A percentile compares a stretch with the other conserved stretches of the same genome.
Conservation (phyloP, 53 echinoderm and acorn worm species). For the Paelopatides confundens region DNA sequence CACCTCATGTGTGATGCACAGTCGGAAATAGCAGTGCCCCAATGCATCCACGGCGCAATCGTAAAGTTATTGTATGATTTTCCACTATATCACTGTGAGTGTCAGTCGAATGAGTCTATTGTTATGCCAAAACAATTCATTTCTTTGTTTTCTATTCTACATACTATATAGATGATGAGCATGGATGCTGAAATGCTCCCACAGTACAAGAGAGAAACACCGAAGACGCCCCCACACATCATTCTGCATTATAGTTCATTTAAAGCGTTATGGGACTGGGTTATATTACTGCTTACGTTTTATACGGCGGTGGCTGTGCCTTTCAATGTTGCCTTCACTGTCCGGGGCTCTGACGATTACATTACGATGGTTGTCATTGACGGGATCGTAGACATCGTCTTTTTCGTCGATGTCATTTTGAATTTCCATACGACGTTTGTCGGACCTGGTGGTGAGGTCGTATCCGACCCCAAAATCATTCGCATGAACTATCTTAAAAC, state of each 20-base stretch:
- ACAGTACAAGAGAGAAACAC: constrained; percentile 97
- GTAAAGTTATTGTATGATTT: no score
- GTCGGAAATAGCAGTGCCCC: no score
- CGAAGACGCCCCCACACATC: constrained; percentile 99
- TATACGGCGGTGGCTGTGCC: constrained; percentile 99
- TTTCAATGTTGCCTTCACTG: constrained; percentile 94
- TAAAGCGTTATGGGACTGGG: constrained; percentile 98
- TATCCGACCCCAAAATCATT: constrained; percentile 93
- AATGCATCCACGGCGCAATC: no score
- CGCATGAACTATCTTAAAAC: constrained; percentile 96
- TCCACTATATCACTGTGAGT: no score
- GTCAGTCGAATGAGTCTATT: no score
- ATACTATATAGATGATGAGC: constrained; percentile 86
- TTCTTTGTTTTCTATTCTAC: neutral
- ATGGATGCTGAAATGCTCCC: constrained; percentile 96
- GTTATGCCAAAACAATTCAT: no score
- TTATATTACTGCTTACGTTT: constrained; percentile 89
- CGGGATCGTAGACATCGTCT: constrained; percentile 98
- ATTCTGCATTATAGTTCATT: constrained; percentile 98
- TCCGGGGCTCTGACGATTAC: constrained; percentile 72
- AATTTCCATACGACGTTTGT: constrained; percentile 99
- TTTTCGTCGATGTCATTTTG: constrained; percentile 97
- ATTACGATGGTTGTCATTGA: constrained; percentile 93
- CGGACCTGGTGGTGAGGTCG: constrained; percentile 97
- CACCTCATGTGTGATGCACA: no score